Evolutionary conservation across 1,140 invertebrate species (phyloP), one percentile per base, ranked within the genome.

Genomic region (Latrodectus geometricus): DNA sequence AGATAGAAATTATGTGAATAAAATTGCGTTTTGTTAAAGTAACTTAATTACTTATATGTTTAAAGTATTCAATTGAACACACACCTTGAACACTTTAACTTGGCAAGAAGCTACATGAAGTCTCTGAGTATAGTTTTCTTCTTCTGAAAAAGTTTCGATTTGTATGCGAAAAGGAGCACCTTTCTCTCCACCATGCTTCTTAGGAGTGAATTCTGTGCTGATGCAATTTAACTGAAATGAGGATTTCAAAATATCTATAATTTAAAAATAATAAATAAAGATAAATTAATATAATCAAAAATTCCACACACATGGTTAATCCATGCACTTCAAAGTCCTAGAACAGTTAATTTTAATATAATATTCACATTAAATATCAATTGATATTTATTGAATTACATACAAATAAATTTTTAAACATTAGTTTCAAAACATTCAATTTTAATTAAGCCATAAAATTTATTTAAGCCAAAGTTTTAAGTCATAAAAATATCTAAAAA

Each of bases 161-260:
- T 98, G 96, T 87, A 99, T 95, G 23, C 97, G 93, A 92, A 99
- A 99, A 49, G 97, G 97, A 14, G 99, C 97, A 9, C 97, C 98
- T 91, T 99, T 99, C 91, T 99, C 97, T 7, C 98, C 97, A 49
- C 98, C 98, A 91, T 99, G 98, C 91, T 99, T 99, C 90, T 98
- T 98, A 0, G 97, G 96, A 1, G 98, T 99, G 90, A 99, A 99
- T 92, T 99, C 98, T 5, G 98, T 99, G 87, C 97, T 98, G 86
- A 99, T 99, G 90, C 97, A 98, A 91, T 99, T 97, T 4, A 99
- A 95, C 95, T 92, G 84, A 72, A 90, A 88, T 88, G 73, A 87
- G 35, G 35, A 35, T 35, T 35, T 35, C 35, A 35, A 35, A 35
- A 35, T 3, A 35, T 35, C 35, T 14, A 65, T 65, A 65, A 15